A percentile compares a stretch with the other conserved stretches of the same genome.
Conservation (phyloP, 2,797 vertebrate species). For the Smutsia temminckii region DNA sequence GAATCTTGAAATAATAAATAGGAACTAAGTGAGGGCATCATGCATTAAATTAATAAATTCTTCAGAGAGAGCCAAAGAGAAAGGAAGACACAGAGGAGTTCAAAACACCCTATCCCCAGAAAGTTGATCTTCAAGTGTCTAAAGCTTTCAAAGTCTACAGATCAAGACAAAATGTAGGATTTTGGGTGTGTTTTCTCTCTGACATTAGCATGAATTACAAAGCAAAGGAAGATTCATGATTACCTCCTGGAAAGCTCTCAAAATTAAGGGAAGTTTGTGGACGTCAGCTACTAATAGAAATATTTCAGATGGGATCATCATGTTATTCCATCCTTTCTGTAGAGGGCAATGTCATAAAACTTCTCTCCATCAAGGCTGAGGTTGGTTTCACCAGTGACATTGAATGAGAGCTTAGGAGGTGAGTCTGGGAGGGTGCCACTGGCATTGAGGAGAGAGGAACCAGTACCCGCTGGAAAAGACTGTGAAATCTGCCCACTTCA, state of each 20-base stretch:
- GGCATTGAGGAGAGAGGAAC: neutral
- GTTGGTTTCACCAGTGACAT: neutral
- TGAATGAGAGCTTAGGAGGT: neutral
- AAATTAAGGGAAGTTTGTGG: constrained; percentile 5
- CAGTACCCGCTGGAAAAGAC: neutral
- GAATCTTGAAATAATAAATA: constrained; percentile 38
- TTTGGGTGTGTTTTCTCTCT: neutral
- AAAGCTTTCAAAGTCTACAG: neutral
- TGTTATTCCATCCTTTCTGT: neutral
- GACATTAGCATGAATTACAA: neutral
- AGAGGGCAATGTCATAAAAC: neutral
- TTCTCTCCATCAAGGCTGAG: neutral
- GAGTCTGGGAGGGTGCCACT: neutral
- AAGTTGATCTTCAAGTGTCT: neutral
- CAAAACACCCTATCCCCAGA: neutral
- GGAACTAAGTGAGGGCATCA: neutral
- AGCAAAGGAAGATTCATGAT: neutral
- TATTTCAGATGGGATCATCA: neutral
- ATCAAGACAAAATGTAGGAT: neutral
- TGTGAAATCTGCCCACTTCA: neutral
- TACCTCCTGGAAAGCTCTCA: neutral
- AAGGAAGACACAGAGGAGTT: neutral
- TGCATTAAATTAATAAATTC: neutral
- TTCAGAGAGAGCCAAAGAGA: neutral
- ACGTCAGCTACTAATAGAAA: neutral